phyloP scores from a whole-genome alignment of 2,797 vertebrate species.

The Mycteria americana region DNA sequence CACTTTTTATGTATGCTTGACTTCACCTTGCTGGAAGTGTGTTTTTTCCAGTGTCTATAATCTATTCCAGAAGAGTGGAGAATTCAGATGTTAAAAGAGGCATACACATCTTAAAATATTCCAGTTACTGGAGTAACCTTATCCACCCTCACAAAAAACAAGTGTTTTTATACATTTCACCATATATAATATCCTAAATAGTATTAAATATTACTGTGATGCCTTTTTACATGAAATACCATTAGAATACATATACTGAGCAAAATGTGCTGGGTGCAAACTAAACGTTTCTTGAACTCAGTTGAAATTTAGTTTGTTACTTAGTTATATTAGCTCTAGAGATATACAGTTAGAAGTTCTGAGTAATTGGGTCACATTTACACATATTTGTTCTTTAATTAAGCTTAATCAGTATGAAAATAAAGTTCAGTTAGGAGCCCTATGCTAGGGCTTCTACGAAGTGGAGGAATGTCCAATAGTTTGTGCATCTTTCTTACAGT shows the following conservation, averaged over 20 bases:
- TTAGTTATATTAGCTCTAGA: not conserved
- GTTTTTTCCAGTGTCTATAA: not conserved
- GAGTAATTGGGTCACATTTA: not conserved
- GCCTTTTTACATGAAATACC: not conserved
- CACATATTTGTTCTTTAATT: conserved; percentile 1
- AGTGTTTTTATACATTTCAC: not conserved
- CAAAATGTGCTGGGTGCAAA: not conserved
- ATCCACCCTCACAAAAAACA: not conserved
- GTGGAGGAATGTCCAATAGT: not conserved
- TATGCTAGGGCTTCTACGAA: not conserved
- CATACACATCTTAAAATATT: not conserved
- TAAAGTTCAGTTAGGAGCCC: not conserved
- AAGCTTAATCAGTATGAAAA: not conserved
- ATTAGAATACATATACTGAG: not conserved
- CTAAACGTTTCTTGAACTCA: not conserved
- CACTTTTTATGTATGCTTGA: not conserved
- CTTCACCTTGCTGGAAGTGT: not conserved
- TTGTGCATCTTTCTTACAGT: not conserved
- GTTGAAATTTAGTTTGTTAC: not conserved
- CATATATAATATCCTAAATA: not conserved
- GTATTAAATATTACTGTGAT: not conserved
- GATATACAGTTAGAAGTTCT: not conserved
- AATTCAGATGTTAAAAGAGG: not conserved
- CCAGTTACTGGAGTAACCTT: not conserved
- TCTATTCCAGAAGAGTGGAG: not conserved